Base-by-base conservation (phyloP, 2,113 vertebrate genomes). In the Morphnarchus princeps region DNA sequence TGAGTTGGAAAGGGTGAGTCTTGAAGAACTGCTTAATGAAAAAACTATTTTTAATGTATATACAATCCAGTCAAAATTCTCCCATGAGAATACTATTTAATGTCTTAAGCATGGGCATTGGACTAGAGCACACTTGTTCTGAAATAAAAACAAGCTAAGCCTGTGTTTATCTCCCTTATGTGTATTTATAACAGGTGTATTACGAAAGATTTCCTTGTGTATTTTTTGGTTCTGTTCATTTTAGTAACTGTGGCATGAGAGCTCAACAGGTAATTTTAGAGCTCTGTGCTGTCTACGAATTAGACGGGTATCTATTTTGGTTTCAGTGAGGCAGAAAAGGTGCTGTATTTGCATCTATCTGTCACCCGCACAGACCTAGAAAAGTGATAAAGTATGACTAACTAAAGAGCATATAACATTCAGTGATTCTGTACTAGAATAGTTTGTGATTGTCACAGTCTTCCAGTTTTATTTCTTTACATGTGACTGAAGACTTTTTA, bases 251-350 rank as follows among this genome's bases (percentile, higher is more conserved):
- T 80, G 72, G 9, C 22, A 15, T 1, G 1, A 54, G 63, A 87
- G 14, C n/a, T 82, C 42, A 58, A 29, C 20, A 63, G 59, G 91
- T 89, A 42, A 78, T 71, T 94, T 82, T 31, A 65, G n/a, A 77
- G 47, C 1, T 1, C 59, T 63, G 18, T 70, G 25, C 55, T 91
- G 29, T 63, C 67, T 71, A 2, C 2, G 10, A 79, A 52, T 36
- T 72, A 74, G 50, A 31, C 38, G 12, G 52, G 16, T 82, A 58
- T 82, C 59, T 71, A 6, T 89, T 92, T 63, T 42, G 32, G 36
- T 70, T 94, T 58, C 36, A 86, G 38, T 52, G 59, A 95, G 82
- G 49, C 61, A 88, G 31, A 61, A 70, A 61, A 95, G 34, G 36
- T 2, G 6, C 55, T 80, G 28, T 31, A 59, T 92, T 82, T 87